These are phyloP conservation scores for Helostoma temminkii DNA, from an alignment of 2,797 vertebrate genomes.

Conservation along the genomic window DNA sequence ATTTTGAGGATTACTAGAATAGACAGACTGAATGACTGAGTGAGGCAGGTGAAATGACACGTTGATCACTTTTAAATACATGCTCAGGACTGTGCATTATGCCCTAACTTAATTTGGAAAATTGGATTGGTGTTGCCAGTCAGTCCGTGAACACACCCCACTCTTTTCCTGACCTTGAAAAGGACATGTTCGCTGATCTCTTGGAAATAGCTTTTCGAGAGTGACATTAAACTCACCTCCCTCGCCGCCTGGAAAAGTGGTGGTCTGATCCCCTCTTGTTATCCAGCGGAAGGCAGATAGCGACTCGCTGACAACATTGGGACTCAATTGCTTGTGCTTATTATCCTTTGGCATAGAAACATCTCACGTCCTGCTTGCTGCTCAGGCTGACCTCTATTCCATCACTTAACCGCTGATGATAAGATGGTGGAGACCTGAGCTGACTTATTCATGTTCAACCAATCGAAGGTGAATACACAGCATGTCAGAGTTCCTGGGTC, in stretches of 20 bases:
- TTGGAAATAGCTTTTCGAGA: constrained; percentile 72
- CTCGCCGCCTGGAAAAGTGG: constrained; percentile 33
- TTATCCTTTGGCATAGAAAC: constrained; percentile 79
- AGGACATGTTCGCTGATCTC: constrained; percentile 56
- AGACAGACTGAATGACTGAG: background rate
- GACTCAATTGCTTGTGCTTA: constrained; percentile 71
- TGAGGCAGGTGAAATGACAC: constrained; percentile 2
- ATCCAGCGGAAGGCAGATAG: constrained; percentile 66
- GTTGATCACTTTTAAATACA: constrained; percentile 11
- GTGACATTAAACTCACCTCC: constrained; percentile 67
- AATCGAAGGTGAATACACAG: constrained; percentile 61
- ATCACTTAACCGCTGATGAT: constrained; percentile 74
- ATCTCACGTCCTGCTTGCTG: constrained; percentile 73
- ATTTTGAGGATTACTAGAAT: background rate
- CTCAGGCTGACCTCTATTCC: constrained; percentile 72
- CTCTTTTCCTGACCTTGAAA: constrained; percentile 59
- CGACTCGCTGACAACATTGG: constrained; percentile 63
- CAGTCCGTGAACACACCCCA: constrained; percentile 22
- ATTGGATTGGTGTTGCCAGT: constrained; percentile 39
- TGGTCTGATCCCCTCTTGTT: constrained; percentile 74
- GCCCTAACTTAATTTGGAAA: constrained; percentile 21
- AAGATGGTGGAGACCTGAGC: constrained; percentile 61
- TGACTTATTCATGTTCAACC: constrained; percentile 72
- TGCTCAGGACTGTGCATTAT: background rate
- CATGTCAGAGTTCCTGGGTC: constrained; percentile 57